Conservation (phyloP, 2,113 vertebrate species). For the Neoarius graeffei region DNA sequence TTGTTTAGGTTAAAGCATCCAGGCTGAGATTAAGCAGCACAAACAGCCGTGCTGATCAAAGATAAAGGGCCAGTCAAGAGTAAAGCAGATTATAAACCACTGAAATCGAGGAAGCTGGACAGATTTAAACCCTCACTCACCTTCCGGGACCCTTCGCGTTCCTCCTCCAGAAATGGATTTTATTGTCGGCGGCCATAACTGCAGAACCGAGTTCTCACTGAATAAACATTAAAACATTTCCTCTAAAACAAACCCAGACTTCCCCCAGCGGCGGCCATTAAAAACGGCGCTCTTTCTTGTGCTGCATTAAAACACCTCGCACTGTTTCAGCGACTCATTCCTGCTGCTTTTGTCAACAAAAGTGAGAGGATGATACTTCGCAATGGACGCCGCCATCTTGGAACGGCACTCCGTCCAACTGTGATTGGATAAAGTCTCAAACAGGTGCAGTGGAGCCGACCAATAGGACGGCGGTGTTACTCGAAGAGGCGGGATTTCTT, state of each 20-base stretch:
- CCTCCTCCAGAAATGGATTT: slow-evolving; percentile 92
- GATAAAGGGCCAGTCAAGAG: rapidly evolving
- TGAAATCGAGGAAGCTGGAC: neutral
- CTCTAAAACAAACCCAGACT: neutral
- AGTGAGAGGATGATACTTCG: slow-evolving; percentile 42
- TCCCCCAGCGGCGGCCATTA: neutral
- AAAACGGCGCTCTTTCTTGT: neutral
- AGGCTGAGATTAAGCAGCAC: neutral
- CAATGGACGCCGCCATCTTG: slow-evolving; percentile 85
- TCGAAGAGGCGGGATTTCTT: neutral
- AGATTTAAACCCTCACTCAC: slow-evolving; percentile 66
- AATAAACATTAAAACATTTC: slow-evolving; percentile 45
- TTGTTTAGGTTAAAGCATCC: neutral
- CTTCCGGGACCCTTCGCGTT: slow-evolving; percentile 90
- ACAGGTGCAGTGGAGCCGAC: slow-evolving; percentile 62
- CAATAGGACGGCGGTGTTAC: slow-evolving; percentile 68
- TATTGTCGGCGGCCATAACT: slow-evolving; percentile 89
- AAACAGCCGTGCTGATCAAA: neutral
- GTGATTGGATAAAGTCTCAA: slow-evolving; percentile 73
- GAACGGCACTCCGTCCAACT: slow-evolving; percentile 47
- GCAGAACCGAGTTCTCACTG: slow-evolving; percentile 42
- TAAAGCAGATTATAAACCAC: neutral
- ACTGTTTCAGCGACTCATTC: slow-evolving; percentile 3
- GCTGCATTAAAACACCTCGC: too few species aligned
- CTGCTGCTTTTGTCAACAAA: slow-evolving; percentile 25